phyloP scores from a whole-genome alignment of 2,797 vertebrate genomes.

The Crypturellus tataupa region DNA sequence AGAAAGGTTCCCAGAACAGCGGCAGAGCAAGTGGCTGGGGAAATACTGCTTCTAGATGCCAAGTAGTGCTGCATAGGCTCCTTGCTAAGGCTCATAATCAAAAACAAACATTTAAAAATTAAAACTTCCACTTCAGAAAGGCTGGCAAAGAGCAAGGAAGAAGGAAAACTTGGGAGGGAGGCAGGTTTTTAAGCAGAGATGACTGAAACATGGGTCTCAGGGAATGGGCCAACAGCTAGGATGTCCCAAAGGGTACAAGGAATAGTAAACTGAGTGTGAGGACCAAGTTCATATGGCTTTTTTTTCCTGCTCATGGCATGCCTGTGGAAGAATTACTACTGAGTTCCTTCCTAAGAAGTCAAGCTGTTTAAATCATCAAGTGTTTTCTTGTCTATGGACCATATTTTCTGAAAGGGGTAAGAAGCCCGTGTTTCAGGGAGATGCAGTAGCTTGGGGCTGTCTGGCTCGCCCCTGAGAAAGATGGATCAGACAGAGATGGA shows the following conservation, averaged over 20 bases:
- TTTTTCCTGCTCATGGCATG: neutral
- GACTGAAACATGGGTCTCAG: neutral
- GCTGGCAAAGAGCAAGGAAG: neutral
- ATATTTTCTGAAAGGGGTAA: neutral
- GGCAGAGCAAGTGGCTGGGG: neutral
- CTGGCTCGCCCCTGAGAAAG: neutral
- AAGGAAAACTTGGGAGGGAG: neutral
- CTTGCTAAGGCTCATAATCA: neutral
- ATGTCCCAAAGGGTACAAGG: neutral
- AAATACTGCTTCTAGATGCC: neutral
- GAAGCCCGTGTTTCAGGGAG: neutral
- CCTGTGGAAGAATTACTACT: neutral
- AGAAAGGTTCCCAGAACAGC: slow-evolving; percentile 25
- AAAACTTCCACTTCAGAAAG: neutral
- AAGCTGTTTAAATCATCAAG: neutral
- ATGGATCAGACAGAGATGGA: too few species aligned
- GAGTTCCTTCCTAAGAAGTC: neutral
- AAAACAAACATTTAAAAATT: neutral
- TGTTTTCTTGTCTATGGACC: neutral
- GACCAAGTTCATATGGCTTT: neutral
- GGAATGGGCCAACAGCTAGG: rapidly evolving
- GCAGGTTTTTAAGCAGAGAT: neutral
- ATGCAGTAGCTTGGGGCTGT: neutral
- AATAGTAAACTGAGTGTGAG: neutral
- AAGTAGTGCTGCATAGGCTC: neutral